Evolutionary conservation across 2,113 vertebrate genomes (phyloP).

Genomic region (Gallinago paraguaiae): DNA sequence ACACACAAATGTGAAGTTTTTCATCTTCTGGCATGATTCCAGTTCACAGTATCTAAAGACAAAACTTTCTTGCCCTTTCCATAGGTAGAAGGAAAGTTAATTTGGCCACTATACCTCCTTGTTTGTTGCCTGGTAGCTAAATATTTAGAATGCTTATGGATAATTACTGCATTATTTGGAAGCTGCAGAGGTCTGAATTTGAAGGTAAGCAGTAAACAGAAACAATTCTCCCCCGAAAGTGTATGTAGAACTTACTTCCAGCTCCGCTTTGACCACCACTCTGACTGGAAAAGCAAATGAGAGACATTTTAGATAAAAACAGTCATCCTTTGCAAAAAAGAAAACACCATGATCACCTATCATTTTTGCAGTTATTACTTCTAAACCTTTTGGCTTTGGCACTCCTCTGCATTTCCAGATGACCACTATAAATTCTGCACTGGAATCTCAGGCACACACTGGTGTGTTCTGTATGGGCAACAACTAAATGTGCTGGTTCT

Average conservation of each 20-base stretch:
- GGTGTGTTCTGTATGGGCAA: background rate
- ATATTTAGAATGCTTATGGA: background rate
- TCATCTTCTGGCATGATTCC: background rate
- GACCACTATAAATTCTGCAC: background rate
- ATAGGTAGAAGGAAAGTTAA: background rate
- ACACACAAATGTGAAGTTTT: background rate
- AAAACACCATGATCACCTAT: background rate
- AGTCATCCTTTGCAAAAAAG: background rate
- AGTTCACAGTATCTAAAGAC: background rate
- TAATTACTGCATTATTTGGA: background rate
- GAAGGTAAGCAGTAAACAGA: background rate
- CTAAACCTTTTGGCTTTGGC: background rate
- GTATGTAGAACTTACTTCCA: slow-evolving; percentile 75
- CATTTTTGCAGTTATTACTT: background rate
- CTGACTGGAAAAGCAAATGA: slow-evolving; percentile 60
- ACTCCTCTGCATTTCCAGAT: background rate
- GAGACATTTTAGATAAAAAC: slow-evolving; percentile 7
- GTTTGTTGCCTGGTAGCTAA: background rate
- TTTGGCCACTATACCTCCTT: background rate
- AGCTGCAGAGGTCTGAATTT: background rate
- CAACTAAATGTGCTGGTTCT: background rate
- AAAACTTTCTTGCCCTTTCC: background rate
- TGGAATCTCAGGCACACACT: background rate
- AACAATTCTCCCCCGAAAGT: background rate
- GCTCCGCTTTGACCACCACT: slow-evolving; percentile 47